Conservation (phyloP, 2,888 invertebrate genomes). For the Aelia acuminata region DNA sequence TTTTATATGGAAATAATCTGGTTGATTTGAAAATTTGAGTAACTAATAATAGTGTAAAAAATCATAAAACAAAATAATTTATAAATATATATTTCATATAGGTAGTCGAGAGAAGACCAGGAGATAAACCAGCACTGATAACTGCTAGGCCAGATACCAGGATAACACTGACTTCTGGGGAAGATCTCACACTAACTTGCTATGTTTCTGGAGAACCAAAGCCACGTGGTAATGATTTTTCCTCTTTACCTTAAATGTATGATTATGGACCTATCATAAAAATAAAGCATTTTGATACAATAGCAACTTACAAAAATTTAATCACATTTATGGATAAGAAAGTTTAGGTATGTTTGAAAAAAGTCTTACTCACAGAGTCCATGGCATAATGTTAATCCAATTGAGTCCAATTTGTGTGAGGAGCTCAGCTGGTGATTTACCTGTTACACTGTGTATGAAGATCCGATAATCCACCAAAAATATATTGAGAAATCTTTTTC, state of each 20-base stretch:
- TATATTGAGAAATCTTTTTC: too few species aligned
- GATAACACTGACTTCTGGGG: constrained; percentile 81
- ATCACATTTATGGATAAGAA: too few species aligned
- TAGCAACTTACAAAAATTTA: too few species aligned
- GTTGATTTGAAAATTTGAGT: neutral
- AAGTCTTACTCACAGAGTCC: too few species aligned
- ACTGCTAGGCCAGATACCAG: constrained; percentile 84
- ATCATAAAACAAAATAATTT: neutral
- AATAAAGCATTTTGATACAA: too few species aligned
- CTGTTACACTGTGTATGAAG: too few species aligned
- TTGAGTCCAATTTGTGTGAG: too few species aligned
- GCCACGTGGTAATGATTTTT: constrained; percentile 78
- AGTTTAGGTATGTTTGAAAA: too few species aligned
- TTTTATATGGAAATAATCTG: neutral
- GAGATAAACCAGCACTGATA: constrained; percentile 83
- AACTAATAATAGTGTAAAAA: neutral
- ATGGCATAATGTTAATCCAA: too few species aligned
- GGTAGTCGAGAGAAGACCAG: constrained; percentile 71
- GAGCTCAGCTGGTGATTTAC: too few species aligned
- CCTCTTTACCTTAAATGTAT: neutral
- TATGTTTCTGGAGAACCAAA: constrained; percentile 87
- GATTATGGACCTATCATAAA: too few species aligned
- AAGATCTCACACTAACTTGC: constrained; percentile 87
- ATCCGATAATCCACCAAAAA: too few species aligned
- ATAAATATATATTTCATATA: constrained; percentile 50